phyloP scores from a whole-genome alignment of 2,888 invertebrate species.

The Eupsilia transversa region DNA sequence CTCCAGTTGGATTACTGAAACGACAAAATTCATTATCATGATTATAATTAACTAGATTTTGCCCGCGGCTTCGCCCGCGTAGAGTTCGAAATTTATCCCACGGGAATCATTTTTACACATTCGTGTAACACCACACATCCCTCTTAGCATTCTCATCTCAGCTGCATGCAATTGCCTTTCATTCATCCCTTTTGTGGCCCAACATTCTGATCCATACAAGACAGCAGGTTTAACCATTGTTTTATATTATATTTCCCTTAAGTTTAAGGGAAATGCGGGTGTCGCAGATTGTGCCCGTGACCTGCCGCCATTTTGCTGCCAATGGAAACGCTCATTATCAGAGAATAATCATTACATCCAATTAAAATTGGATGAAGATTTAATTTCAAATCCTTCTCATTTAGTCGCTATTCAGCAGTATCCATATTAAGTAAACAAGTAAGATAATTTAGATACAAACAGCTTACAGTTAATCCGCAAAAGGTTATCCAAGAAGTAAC shows the following conservation, averaged over 20 bases:
- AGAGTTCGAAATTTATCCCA: neutral
- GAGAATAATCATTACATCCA: neutral
- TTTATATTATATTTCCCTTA: too few species aligned
- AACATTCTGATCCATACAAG: too few species aligned
- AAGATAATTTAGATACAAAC: constrained; percentile 24
- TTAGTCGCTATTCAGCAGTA: neutral
- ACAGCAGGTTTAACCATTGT: too few species aligned
- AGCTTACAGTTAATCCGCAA: constrained; percentile 38
- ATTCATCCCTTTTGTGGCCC: too few species aligned
- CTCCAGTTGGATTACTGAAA: constrained; percentile 72
- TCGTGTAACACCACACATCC: too few species aligned
- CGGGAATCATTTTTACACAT: too few species aligned
- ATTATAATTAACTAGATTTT: neutral
- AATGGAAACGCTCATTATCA: neutral
- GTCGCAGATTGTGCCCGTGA: too few species aligned
- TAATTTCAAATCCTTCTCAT: neutral
- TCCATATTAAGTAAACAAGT: neutral
- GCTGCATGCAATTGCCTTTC: too few species aligned
- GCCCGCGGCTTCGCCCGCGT: neutral
- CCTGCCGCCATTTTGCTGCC: too few species aligned
- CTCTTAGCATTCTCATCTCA: too few species aligned
- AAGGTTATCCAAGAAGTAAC: constrained; percentile 48
- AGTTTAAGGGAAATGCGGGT: too few species aligned
- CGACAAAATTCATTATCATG: neutral
- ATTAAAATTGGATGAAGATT: neutral